Base-by-base conservation (phyloP, 2,888 invertebrate species). In the Atherix ibis region DNA sequence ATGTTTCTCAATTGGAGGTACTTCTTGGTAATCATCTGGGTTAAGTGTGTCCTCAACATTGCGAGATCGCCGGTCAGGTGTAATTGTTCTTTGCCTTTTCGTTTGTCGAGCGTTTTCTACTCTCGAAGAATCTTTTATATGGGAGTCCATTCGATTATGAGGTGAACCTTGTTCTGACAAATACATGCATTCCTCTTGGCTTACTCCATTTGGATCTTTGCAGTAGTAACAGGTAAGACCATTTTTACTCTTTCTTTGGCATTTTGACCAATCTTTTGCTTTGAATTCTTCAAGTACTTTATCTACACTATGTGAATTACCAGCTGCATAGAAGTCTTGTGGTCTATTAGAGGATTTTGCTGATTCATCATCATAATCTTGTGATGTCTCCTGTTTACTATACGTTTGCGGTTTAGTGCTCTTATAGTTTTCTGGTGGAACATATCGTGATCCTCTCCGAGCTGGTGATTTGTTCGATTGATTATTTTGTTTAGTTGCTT, bases 181-280 rank as follows among this genome's bases (percentile, higher is more conserved):
- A 55, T 71, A 81, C 72, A 80, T 78, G 50, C 82, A 82, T 53
- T 82, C 81, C 55, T 82, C 81, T 47, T 80, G 72, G 52, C 76
- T 73, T 32, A 73, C 63, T 2, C 79, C 79, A 32, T 69, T 66
- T 43, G 73, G 67, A 47, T 79, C 77, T 4, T 71, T 58, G 51
- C 82, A 82, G 44, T 75, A 67, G 52, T 71, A 81, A 50, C 82
- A 82, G 1, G 78, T 80, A 76, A 81, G 77, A 26, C 76, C 75
- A 44, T 77, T 74, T 48, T 75, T 76, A 40, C 70, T 66, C 1
- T 76, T 67, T 53, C 76, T 76, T 48, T 76, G 74, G 52, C 82
- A 82, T 6, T 72, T 63, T 17, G 76, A 72, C 44, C 78, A 65
- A 47, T 81, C 79, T 53, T 77, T 77, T 48, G 72, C 70, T 40